Conservation (phyloP, 2,888 invertebrate species). For the Metallyticus violacea region DNA sequence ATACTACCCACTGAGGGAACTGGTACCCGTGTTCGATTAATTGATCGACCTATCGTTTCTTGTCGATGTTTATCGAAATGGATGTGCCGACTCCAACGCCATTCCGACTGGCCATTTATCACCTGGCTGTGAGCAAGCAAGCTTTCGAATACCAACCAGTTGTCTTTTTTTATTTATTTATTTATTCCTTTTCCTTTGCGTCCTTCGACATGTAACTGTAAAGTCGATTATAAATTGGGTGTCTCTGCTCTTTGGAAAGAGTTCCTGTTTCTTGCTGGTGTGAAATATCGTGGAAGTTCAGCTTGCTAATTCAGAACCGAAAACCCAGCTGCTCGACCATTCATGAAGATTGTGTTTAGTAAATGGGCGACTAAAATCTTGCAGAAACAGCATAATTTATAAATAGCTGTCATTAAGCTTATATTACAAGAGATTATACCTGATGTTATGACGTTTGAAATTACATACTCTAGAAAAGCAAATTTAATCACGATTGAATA, state of each 20-base stretch:
- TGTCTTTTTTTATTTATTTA: neutral
- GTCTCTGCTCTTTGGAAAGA: neutral
- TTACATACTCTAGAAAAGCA: neutral
- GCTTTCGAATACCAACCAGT: constrained; percentile 5
- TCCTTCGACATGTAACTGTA: constrained; percentile 6
- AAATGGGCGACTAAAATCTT: neutral
- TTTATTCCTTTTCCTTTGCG: neutral
- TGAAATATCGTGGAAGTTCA: neutral
- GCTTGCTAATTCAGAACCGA: neutral
- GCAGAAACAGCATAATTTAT: neutral
- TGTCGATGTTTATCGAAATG: constrained; percentile 1
- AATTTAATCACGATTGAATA: no score
- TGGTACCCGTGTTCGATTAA: constrained; percentile 6
- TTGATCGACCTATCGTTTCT: constrained; percentile 11
- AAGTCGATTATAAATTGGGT: neutral
- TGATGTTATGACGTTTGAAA: neutral
- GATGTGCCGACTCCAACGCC: neutral
- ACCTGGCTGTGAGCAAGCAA: neutral
- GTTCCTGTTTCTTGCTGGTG: neutral
- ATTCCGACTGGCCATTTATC: constrained; percentile 1
- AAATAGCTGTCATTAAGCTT: neutral
- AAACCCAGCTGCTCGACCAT: neutral
- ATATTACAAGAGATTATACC: neutral
- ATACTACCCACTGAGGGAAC: neutral
- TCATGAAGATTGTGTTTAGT: neutral